phyloP scores from a whole-genome alignment of 2,888 invertebrate species.

The Drosophila yooni region DNA sequence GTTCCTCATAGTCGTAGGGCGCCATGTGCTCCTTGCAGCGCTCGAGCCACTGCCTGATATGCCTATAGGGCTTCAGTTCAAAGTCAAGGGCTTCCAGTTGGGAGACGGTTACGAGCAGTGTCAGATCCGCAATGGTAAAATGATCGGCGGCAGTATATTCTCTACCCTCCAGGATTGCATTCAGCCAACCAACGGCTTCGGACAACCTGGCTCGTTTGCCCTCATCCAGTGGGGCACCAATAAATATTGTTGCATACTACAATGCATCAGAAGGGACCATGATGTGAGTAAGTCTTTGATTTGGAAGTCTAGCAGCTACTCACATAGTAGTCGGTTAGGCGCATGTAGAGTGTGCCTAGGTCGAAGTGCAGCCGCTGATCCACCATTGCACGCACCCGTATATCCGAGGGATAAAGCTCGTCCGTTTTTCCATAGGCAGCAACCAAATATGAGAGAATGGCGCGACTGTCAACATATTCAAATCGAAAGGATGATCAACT shows the following conservation, averaged over 20 bases:
- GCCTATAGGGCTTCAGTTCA: conserved; percentile 86
- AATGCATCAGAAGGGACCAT: background rate
- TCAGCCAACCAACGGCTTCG: conserved; percentile 87
- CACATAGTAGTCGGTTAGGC: conserved; percentile 86
- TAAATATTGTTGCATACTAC: conserved; percentile 85
- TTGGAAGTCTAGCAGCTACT: conserved; percentile 66
- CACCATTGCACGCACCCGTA: conserved; percentile 87
- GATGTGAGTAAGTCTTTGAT: background rate
- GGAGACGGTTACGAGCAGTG: conserved; percentile 83
- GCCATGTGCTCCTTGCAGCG: conserved; percentile 88
- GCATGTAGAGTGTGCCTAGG: conserved; percentile 86
- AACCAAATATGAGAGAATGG: conserved; percentile 87
- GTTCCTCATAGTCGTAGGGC: conserved; percentile 89
- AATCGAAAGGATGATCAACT: background rate
- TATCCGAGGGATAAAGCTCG: conserved; percentile 87
- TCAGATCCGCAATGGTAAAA: conserved; percentile 84
- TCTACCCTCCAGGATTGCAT: conserved; percentile 86
- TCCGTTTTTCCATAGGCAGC: conserved; percentile 88
- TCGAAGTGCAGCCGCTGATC: conserved; percentile 88
- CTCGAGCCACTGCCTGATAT: conserved; percentile 88
- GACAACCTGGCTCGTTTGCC: conserved; percentile 86
- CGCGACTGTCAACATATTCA: conserved; percentile 77
- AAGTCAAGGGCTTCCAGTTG: conserved; percentile 86
- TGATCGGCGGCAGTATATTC: conserved; percentile 87
- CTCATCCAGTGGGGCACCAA: conserved; percentile 85